Evolutionary conservation across 2,888 invertebrate species (phyloP), one percentile per base, ranked within the genome.

Genomic region (Cataglyphis altisquamis): DNA sequence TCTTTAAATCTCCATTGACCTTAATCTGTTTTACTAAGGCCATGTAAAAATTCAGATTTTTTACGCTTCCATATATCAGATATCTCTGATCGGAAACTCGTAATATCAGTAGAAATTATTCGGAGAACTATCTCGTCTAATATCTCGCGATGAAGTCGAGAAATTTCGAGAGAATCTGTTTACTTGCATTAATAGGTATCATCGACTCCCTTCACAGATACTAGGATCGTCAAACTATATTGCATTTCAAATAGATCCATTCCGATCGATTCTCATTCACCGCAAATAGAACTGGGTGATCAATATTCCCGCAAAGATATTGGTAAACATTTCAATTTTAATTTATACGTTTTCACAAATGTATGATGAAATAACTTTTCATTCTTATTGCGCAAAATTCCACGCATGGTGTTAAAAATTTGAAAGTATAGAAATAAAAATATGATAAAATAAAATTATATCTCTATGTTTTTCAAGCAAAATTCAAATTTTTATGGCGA

Each of bases 131-230:
- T 29, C 2, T 77, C 21, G 39, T 39, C 39, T 52, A 55, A 67
- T 67, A 52, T 60, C 45, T 78, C 15, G 12, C 41, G 32, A 57
- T 29, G 12, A 2, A 32, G 57, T 25, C 18, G 32, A 60, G 70
- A 78, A 57, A 78, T 78, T 70, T 78, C 57, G 41, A 57, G 57
- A 78, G 57, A 70, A 70, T 45, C 41, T 78, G 57, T 78, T 78
- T 78, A 78, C 57, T 41, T 57, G 70, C 70, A 78, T 78, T 78
- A 78, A 68, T 78, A 36, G 41, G 41, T 32, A 57, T 39, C 57
- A 41, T 78, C 70, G 57, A 39, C 10, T 78, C 6, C 41, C 77
- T 68, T 68, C 41, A 29, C 3, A 29, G 25, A 52, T 3, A 78
- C 32, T 78, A 78, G 57, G 45, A 70, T 78, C 70, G 57, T 18